Evolutionary conservation across 2,888 invertebrate genomes (phyloP).

Genomic region (Diploptera punctata): DNA sequence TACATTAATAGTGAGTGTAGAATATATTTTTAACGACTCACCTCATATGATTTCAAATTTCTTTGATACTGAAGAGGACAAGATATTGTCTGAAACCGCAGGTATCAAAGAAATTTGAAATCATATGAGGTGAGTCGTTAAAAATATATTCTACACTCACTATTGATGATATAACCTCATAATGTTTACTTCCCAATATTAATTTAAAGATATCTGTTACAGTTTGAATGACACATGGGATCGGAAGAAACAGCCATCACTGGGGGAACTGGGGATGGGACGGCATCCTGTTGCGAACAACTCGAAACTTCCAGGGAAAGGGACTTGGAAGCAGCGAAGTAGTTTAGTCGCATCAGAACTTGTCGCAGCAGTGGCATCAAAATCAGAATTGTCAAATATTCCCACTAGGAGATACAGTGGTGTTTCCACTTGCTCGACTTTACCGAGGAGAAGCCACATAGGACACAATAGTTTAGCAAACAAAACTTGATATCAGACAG

Average conservation of each 20-base stretch:
- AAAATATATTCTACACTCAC: too few species aligned
- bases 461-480: background rate
- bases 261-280: slow-evolving; percentile 16
- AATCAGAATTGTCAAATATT: background rate
- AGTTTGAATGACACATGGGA: slow-evolving; percentile 30
- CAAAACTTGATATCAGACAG: background rate
- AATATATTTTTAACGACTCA: too few species aligned
- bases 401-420: slow-evolving; percentile 19
- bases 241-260: slow-evolving; percentile 15
- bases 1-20: too few species aligned
- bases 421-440: background rate
- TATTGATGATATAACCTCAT: too few species aligned
- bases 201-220: too few species aligned
- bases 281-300: background rate
- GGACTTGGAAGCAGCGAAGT: slow-evolving; percentile 7
- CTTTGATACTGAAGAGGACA: too few species aligned
- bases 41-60: too few species aligned
- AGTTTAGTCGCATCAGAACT: background rate
- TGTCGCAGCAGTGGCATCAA: slow-evolving; percentile 7
- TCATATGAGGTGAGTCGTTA: too few species aligned
- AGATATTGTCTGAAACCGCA: too few species aligned
- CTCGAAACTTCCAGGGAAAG: slow-evolving; percentile 17
- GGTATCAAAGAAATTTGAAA: too few species aligned
- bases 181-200: too few species aligned
- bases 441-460: slow-evolving; percentile 11